phyloP scores from a whole-genome alignment of 92 coral and sea anemone species.

The Virgularia gustaviana region DNA sequence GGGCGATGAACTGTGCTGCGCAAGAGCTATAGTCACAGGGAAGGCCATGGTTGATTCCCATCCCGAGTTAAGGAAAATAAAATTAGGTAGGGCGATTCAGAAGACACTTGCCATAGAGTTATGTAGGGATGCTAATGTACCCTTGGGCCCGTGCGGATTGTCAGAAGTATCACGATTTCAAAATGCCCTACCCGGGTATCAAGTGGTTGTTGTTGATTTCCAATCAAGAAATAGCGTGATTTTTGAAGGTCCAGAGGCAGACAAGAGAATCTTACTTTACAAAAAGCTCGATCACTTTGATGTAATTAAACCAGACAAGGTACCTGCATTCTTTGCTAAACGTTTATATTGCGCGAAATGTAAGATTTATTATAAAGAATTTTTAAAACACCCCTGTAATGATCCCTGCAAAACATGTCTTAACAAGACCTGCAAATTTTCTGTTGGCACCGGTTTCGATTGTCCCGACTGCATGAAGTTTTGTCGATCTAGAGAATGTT shows the following conservation, averaged over 20 bases:
- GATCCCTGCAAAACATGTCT: conserved; percentile 13
- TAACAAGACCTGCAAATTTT: too few species aligned
- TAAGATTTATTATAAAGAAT: background rate
- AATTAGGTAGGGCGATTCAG: background rate
- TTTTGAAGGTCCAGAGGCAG: background rate
- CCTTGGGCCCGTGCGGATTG: background rate
- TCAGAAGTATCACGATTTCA: background rate
- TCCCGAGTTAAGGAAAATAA: background rate
- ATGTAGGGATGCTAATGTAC: background rate
- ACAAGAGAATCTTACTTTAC: background rate
- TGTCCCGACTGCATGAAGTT: conserved; percentile 40
- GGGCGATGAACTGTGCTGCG: background rate
- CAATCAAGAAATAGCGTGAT: background rate
- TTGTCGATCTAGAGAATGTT: conserved; percentile 21
- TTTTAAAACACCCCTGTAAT: too few species aligned
- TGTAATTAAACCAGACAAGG: background rate
- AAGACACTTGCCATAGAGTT: too few species aligned
- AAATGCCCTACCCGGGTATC: background rate
- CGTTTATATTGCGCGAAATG: background rate
- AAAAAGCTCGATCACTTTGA: background rate
- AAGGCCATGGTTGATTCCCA: background rate
- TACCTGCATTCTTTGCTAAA: background rate
- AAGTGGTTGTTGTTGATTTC: background rate
- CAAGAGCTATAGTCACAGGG: background rate
- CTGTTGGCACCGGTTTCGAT: too few species aligned